phyloP scores from a whole-genome alignment of 2,888 invertebrate species.

The Leptinotarsa juncta region DNA sequence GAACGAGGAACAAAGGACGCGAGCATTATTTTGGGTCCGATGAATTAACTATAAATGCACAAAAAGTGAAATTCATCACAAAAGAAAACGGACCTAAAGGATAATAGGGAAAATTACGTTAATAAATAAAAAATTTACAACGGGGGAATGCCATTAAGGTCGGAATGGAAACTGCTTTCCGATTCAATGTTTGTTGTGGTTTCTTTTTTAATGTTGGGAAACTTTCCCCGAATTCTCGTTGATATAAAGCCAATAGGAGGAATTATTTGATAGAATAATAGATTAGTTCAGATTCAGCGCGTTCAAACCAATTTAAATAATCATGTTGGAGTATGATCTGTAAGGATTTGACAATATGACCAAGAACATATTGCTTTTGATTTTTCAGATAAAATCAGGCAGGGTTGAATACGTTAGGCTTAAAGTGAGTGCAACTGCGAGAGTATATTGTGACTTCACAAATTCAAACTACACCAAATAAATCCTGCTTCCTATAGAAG shows the following conservation, averaged over 20 bases:
- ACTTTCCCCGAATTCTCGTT: neutral
- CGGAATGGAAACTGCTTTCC: neutral
- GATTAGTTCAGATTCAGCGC: too few species aligned
- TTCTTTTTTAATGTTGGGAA: neutral
- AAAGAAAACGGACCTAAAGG: conserved; percentile 2
- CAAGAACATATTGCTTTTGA: too few species aligned
- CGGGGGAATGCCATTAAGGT: neutral
- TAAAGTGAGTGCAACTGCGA: too few species aligned
- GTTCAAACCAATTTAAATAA: too few species aligned
- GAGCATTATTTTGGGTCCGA: conserved; percentile 22
- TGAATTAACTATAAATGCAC: conserved; percentile 25
- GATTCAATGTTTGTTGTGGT: conserved; percentile 7
- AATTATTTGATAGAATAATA: too few species aligned
- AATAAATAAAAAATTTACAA: conserved; percentile 13
- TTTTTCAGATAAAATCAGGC: too few species aligned
- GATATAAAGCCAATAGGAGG: neutral
- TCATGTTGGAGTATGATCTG: too few species aligned
- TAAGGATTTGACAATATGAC: too few species aligned
- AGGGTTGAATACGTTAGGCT: too few species aligned
- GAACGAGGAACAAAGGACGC: conserved; percentile 21
- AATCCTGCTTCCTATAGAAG: too few species aligned
- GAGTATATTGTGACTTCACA: too few species aligned
- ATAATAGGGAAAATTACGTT: conserved; percentile 11
- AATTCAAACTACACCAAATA: too few species aligned
- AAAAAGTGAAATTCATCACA: conserved; percentile 22